Conservation (phyloP, 2,113 vertebrate genomes). For the Microcebus ravelobensis region DNA sequence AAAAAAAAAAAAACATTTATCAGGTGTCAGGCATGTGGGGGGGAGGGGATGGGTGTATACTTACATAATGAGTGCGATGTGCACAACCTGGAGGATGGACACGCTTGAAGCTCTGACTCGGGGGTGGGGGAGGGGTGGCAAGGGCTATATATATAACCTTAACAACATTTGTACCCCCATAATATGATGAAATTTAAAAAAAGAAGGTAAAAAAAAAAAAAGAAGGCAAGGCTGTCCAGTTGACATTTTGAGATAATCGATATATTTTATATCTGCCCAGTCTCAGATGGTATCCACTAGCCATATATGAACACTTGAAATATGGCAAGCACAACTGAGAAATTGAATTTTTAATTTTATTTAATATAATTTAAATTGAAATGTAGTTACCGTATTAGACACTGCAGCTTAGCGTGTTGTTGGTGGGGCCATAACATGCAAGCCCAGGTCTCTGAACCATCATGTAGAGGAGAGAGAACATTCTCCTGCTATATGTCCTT, state of each 20-base stretch:
- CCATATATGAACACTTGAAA: neutral
- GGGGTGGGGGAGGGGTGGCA: too few species aligned
- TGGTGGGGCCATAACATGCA: neutral
- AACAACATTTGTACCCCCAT: too few species aligned
- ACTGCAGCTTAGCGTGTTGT: too few species aligned
- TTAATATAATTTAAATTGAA: neutral
- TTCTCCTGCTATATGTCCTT: neutral
- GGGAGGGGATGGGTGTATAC: too few species aligned
- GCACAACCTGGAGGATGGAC: too few species aligned
- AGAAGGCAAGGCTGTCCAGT: neutral
- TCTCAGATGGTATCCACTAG: neutral
- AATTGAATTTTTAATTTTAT: neutral
- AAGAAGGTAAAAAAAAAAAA: neutral
- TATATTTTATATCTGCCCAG: neutral
- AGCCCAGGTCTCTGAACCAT: neutral
- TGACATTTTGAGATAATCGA: neutral
- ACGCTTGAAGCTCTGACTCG: too few species aligned
- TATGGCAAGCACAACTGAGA: neutral
- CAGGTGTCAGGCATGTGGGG: too few species aligned
- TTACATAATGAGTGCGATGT: too few species aligned
- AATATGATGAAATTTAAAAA: too few species aligned
- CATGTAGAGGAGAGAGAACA: fast-evolving
- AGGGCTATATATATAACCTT: too few species aligned
- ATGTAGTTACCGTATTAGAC: too few species aligned
- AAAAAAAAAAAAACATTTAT: too few species aligned